Conservation (phyloP, 2,113 vertebrate genomes). For the Poeciliopsis prolifica region DNA sequence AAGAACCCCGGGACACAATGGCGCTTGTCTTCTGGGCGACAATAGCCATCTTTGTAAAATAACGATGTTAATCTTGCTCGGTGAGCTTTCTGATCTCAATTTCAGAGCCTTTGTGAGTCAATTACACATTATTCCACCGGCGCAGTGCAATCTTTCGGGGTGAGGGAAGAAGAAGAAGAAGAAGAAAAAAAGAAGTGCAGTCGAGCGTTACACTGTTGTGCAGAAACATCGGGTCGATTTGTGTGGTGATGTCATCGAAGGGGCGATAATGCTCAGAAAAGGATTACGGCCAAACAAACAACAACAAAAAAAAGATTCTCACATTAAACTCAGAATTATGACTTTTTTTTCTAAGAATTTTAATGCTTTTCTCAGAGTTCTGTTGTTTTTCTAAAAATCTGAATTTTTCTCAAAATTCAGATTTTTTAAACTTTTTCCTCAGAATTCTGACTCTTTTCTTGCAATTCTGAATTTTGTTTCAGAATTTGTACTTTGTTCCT, state of each 20-base stretch:
- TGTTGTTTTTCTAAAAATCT: too few species aligned
- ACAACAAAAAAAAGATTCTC: too few species aligned
- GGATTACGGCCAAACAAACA: too few species aligned
- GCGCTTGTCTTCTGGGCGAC: conserved; percentile 63
- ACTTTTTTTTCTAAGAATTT: too few species aligned
- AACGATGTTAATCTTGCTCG: conserved; percentile 62
- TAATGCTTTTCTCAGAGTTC: too few species aligned
- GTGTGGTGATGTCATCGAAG: conserved; percentile 65
- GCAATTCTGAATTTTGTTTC: too few species aligned
- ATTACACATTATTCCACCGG: conserved; percentile 65
- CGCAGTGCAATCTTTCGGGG: conserved; percentile 63
- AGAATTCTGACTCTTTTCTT: too few species aligned
- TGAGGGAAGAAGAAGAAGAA: conserved; percentile 31
- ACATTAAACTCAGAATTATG: too few species aligned
- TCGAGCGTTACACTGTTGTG: conserved; percentile 38
- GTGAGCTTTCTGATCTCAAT: conserved; percentile 61
- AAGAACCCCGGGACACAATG: conserved; percentile 49
- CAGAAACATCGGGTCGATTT: conserved; percentile 59
- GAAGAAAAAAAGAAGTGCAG: conserved; percentile 54
- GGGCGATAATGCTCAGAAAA: conserved; percentile 43
- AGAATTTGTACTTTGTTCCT: too few species aligned
- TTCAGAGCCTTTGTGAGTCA: conserved; percentile 55
- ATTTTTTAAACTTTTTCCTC: too few species aligned
- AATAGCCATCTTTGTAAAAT: conserved; percentile 62
- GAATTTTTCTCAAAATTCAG: too few species aligned